These are phyloP conservation scores for Drosophila azteca DNA, from an alignment of 1,140 invertebrate genomes.

Conservation along the genomic window DNA sequence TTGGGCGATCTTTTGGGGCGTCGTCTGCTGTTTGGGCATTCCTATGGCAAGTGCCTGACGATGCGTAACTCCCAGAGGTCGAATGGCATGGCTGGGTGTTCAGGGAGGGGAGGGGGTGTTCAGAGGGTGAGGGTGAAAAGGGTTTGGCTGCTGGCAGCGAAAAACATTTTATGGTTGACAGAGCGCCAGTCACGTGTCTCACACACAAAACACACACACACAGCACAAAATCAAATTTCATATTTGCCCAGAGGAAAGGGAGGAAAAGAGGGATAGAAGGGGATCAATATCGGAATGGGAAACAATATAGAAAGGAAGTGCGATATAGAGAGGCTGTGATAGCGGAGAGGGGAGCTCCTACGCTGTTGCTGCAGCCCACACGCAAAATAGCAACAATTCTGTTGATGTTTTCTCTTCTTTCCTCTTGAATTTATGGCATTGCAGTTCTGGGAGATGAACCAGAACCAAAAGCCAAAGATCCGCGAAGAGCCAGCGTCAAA, in stretches of 20 bases:
- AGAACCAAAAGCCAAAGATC: too few relatives aligned
- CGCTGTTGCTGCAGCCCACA: too few relatives aligned
- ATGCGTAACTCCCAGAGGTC: constrained; percentile 53
- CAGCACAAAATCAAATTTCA: constrained; percentile 40
- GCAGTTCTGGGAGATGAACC: too few relatives aligned
- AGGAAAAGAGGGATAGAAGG: too few relatives aligned
- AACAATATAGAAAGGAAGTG: constrained; percentile 3
- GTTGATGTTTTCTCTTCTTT: too few relatives aligned
- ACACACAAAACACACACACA: constrained; percentile 2
- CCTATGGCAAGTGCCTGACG: constrained; percentile 63
- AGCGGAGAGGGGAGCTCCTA: too few relatives aligned
- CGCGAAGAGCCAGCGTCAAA: too few relatives aligned
- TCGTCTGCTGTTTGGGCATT: constrained; percentile 56
- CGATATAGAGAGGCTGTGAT: not conserved
- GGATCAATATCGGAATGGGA: too few relatives aligned
- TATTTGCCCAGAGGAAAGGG: constrained; percentile 20
- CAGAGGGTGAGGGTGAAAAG: constrained; percentile 21
- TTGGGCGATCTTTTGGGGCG: constrained; percentile 46
- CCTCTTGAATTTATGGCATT: too few relatives aligned
- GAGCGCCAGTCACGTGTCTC: constrained; percentile 42
- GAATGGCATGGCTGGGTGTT: not conserved
- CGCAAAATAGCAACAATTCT: too few relatives aligned
- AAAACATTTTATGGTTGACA: constrained; percentile 41
- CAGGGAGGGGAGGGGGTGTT: too few relatives aligned
- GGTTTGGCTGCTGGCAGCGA: constrained; percentile 29